phyloP scores from a whole-genome alignment of 2,888 invertebrate species.

The Mesodorylaimus sp. region DNA sequence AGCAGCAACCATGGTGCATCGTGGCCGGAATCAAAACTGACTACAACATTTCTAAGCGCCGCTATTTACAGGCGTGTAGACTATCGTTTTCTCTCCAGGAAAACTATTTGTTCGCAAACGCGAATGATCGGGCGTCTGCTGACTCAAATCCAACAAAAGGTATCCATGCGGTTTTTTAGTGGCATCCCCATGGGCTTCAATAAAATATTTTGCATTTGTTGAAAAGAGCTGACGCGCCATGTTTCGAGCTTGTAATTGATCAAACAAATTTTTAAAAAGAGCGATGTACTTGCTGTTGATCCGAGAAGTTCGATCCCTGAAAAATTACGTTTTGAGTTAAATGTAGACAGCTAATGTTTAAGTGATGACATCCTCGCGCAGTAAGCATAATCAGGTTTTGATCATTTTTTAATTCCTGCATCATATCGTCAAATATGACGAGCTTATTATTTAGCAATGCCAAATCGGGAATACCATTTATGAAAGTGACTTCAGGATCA shows the following conservation, averaged over 20 bases:
- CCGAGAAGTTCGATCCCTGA: constrained; percentile 3
- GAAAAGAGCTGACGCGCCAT: constrained; percentile 5
- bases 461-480: constrained; percentile 5
- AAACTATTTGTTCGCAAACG: constrained; percentile 2
- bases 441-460: background rate
- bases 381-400: background rate
- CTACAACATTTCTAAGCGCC: too few relatives aligned
- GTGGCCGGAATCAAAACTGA: too few relatives aligned
- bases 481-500: too few relatives aligned
- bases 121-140: background rate
- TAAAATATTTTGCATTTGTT: constrained; percentile 1
- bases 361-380: constrained; percentile 4
- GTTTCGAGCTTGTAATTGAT: background rate
- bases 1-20: too few relatives aligned
- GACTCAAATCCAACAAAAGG: constrained; percentile 7
- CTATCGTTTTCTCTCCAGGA: too few relatives aligned
- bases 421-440: constrained; percentile 6
- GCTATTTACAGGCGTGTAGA: too few relatives aligned
- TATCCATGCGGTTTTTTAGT: constrained; percentile 6
- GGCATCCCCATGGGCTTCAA: constrained; percentile 6
- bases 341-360: background rate
- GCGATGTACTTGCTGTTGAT: constrained; percentile 7
- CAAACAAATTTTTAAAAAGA: constrained; percentile 7
- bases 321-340: constrained; percentile 7
- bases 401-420: constrained; percentile 5